Base-by-base conservation (phyloP, 2,888 invertebrate genomes). In the Syrphus vitripennis region DNA sequence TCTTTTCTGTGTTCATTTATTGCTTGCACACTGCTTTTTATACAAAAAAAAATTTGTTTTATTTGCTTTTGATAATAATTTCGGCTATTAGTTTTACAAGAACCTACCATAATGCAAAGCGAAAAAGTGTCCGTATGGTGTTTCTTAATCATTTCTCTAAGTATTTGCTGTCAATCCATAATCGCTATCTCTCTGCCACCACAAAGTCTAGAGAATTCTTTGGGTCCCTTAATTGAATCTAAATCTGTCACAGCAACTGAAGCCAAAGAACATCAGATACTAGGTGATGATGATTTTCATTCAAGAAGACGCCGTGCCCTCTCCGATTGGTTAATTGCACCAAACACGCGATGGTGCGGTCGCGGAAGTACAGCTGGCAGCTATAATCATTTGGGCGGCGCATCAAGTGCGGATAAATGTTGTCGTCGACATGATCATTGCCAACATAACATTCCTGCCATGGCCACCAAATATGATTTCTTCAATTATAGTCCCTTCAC, bases 281-380 rank as follows among this genome's bases (percentile, higher is more conserved):
- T n/a, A 59, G 37, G 14, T 24, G 50, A 21, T 21, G 80, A 65
- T 14, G 81, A 72, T 57, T 86, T 78, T 86, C 88, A 87, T 69
- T 84, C 79, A 74, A 88, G 90, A 78, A 88, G 88, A 88, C 89
- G 91, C 61, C 92, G 92, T 9, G 90, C 90, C 78, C 87, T 92
- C 21, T 90, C 91, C 14, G 96, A 96, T 91, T 93, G 96, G 89
- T 94, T 97, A 77, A 95, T 97, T 87, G 95, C 97, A 59, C 98
- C 98, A 0, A 98, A 98, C 61, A 98, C 98, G 0, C 96, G 97
- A 91, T 98, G 98, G 98, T 98, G 98, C 92, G 98, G 98, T 26
- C 96, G 96, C 89, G 98, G 98, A 1, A 96, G 95, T 90, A 95
- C 95, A 0, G 97, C 98, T 5, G 94, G 95, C 50, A 95, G 95